These are phyloP conservation scores for Pocillopora damicornis DNA, from an alignment of 64 coral and sea anemone genomes.

Conservation along the genomic window DNA sequence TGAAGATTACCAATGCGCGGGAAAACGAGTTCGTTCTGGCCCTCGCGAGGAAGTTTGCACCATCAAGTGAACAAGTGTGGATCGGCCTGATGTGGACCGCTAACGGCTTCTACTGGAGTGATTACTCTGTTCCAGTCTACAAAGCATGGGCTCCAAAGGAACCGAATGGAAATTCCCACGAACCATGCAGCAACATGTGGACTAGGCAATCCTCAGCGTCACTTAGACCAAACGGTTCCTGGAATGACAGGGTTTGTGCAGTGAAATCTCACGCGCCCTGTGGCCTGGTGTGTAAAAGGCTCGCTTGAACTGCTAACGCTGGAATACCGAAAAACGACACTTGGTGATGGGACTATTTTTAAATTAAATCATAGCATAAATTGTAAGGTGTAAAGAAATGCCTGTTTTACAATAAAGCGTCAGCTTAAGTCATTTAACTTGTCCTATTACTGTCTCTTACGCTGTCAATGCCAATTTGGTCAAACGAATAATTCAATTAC, in stretches of 20 bases:
- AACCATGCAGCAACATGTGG: not conserved
- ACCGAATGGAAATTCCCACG: not conserved
- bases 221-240: not conserved
- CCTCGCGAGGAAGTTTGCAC: not conserved
- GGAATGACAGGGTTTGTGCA: not conserved
- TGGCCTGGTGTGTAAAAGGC: not conserved
- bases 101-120: not conserved
- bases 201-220: not conserved
- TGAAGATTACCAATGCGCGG: not conserved
- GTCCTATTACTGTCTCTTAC: not conserved
- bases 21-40: conserved; percentile 7
- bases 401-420: no score
- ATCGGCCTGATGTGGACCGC: not conserved
- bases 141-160: not conserved
- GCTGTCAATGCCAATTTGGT: no score
- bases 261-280: not conserved
- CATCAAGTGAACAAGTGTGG: not conserved
- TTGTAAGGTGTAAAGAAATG: no score
- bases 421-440: not conserved
- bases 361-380: not conserved
- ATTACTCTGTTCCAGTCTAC: not conserved
- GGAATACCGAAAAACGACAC: no score
- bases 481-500: no score
- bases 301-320: not conserved
- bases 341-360: no score